These are phyloP conservation scores for Anastrepha obliqua DNA, from an alignment of 1,140 invertebrate genomes.

Conservation along the genomic window DNA sequence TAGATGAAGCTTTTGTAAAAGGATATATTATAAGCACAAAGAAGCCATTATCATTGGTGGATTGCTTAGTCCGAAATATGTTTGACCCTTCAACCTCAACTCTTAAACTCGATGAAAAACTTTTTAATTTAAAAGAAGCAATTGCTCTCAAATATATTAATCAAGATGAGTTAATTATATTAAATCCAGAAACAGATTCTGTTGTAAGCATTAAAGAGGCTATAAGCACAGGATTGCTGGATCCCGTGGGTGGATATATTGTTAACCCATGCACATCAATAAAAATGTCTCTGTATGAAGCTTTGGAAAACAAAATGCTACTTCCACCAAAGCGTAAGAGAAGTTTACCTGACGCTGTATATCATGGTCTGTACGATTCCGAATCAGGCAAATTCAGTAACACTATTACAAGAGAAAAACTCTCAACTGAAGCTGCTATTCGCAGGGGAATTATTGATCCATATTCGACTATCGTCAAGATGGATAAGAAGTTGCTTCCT, in stretches of 20 bases:
- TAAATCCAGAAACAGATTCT: constrained; percentile 85
- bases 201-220: constrained; percentile 88
- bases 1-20: constrained; percentile 86
- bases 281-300: constrained; percentile 85
- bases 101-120: constrained; percentile 83
- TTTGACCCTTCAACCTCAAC: constrained; percentile 87
- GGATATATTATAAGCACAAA: constrained; percentile 85
- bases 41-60: constrained; percentile 88
- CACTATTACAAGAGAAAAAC: constrained; percentile 81
- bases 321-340: constrained; percentile 87
- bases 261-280: constrained; percentile 84
- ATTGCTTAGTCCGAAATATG: constrained; percentile 88
- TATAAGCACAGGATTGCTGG: constrained; percentile 86
- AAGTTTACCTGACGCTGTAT: constrained; percentile 89
- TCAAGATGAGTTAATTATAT: constrained; percentile 85
- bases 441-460: constrained; percentile 87
- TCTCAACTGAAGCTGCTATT: constrained; percentile 85
- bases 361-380: constrained; percentile 84
- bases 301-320: constrained; percentile 87
- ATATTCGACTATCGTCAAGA: constrained; percentile 84
- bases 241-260: constrained; percentile 86
- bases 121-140: constrained; percentile 86
- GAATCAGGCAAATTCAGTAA: constrained; percentile 79
- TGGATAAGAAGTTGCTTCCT: constrained; percentile 85
- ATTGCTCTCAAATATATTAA: constrained; percentile 85